Percentiles rank a stretch among this genome's conserved stretches.
phyloP scores from a whole-genome alignment of 2,888 invertebrate species.

The Nomada lathburiana region DNA sequence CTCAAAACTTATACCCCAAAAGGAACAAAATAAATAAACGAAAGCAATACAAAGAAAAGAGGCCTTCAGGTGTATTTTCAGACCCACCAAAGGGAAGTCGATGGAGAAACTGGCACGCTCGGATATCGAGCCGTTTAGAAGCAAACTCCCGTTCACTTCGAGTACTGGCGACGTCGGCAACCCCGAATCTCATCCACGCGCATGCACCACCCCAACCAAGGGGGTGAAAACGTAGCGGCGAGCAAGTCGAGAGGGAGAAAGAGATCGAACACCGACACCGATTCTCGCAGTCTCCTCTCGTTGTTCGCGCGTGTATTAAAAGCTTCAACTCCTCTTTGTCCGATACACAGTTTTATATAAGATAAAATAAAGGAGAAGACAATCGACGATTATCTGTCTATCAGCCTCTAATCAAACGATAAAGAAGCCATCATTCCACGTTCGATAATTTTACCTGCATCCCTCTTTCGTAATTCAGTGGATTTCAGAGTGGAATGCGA shows the following conservation, averaged over 20 bases:
- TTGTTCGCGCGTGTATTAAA: slow-evolving; percentile 58
- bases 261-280: slow-evolving; percentile 66
- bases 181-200: slow-evolving; percentile 46
- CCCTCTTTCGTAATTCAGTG: background rate
- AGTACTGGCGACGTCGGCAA: slow-evolving; percentile 54
- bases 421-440: background rate
- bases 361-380: background rate
- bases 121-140: slow-evolving; percentile 28
- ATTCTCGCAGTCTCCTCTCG: slow-evolving; percentile 65
- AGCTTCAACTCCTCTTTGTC: slow-evolving; percentile 29
- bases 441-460: background rate
- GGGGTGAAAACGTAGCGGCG: slow-evolving; percentile 37
- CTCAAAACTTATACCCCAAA: too few species aligned
- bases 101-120: background rate
- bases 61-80: background rate
- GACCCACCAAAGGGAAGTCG: background rate
- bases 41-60: background rate
- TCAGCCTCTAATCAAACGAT: background rate
- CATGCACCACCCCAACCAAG: slow-evolving; percentile 49
- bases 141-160: slow-evolving; percentile 37
- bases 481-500: slow-evolving; percentile 54
- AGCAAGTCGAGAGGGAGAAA: slow-evolving; percentile 44
- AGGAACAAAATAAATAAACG: too few species aligned
- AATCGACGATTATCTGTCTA: background rate
- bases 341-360: slow-evolving; percentile 9